These are phyloP conservation scores for Calephelis nemesis DNA, from an alignment of 1,140 invertebrate genomes.

Conservation along the genomic window DNA sequence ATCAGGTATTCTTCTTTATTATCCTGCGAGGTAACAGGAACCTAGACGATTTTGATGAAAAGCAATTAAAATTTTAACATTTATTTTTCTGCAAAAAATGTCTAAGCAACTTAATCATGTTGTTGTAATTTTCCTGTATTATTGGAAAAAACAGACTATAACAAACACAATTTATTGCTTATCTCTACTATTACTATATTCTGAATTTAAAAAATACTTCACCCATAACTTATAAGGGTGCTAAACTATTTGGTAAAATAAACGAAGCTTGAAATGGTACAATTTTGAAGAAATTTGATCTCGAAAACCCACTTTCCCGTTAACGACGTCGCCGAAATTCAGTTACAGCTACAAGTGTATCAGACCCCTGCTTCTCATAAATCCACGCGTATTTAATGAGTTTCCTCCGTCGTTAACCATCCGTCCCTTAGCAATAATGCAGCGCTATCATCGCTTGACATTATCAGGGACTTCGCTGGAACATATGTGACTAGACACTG, in stretches of 20 bases:
- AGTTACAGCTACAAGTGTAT: slow-evolving; percentile 29
- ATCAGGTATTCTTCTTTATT: too few species aligned
- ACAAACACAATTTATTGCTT: too few species aligned
- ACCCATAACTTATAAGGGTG: slow-evolving; percentile 18
- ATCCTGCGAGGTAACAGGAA: too few species aligned
- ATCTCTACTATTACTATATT: too few species aligned
- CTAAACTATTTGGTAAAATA: slow-evolving; percentile 1
- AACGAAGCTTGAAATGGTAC: slow-evolving; percentile 15
- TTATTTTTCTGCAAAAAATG: too few species aligned
- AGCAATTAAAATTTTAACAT: too few species aligned
- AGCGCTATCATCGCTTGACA: slow-evolving; percentile 63
- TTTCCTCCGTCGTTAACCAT: slow-evolving; percentile 69
- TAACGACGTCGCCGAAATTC: slow-evolving; percentile 31
- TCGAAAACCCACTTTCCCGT: slow-evolving; percentile 17
- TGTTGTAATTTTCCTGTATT: too few species aligned
- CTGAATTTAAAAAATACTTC: slow-evolving; percentile 36
- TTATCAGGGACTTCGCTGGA: slow-evolving; percentile 51
- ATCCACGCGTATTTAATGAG: slow-evolving; percentile 71
- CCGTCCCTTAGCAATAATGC: slow-evolving; percentile 61
- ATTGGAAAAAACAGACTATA: too few species aligned
- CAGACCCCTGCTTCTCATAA: slow-evolving; percentile 50
- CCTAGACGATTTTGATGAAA: too few species aligned
- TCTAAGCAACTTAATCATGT: too few species aligned
- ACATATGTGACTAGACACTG: slow-evolving; percentile 47
- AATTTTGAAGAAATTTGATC: slow-evolving; percentile 18